A percentile compares a stretch with the other conserved stretches of the same genome.
Conservation (phyloP, 2,888 invertebrate species). For the Syrphus vitripennis region DNA sequence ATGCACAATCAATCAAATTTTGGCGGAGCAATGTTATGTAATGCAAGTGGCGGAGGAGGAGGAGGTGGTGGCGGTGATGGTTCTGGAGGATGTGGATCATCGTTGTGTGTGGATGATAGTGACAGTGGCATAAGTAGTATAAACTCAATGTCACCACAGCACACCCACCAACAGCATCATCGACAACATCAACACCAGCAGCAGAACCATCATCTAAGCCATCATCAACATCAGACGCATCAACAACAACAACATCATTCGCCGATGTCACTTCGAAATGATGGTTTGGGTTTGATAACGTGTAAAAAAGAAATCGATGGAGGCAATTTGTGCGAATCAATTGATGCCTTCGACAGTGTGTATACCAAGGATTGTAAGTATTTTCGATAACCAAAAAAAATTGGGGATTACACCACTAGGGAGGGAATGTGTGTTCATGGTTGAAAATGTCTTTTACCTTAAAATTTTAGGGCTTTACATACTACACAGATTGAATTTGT, state of each 20-base stretch:
- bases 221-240: constrained; percentile 73
- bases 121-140: constrained; percentile 72
- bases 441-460: constrained; percentile 50
- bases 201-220: constrained; percentile 72
- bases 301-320: constrained; percentile 77
- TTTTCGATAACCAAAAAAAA: background rate
- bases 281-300: constrained; percentile 76
- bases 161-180: constrained; percentile 73
- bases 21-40: constrained; percentile 57
- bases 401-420: background rate
- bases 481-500: background rate
- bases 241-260: constrained; percentile 71
- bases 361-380: constrained; percentile 81
- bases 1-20: constrained; percentile 72
- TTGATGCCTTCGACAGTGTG: constrained; percentile 79
- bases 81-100: constrained; percentile 61
- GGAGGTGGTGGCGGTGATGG: constrained; percentile 48
- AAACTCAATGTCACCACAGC: constrained; percentile 71
- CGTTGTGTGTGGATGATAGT: constrained; percentile 69
- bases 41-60: constrained; percentile 30
- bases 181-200: constrained; percentile 75
- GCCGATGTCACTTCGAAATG: constrained; percentile 59
- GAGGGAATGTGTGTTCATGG: constrained; percentile 25
- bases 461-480: background rate
- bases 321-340: constrained; percentile 78